Evolutionary conservation across 2,113 vertebrate species (phyloP).

Genomic region (Cariama cristata): DNA sequence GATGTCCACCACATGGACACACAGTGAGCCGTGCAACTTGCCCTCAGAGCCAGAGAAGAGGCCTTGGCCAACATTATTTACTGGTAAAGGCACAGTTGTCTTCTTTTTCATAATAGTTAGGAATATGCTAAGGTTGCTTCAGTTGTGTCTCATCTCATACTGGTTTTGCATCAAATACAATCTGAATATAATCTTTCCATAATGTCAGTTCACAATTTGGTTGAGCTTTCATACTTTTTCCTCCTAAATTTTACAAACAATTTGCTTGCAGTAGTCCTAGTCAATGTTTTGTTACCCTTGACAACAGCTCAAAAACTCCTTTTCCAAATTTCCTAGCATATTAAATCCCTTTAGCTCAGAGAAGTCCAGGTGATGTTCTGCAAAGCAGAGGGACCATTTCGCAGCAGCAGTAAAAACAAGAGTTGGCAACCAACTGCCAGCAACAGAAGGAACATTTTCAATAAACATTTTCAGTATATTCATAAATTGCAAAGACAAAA

Average conservation of each 20-base stretch:
- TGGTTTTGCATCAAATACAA: background rate
- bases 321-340: background rate
- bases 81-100: background rate
- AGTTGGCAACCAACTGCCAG: background rate
- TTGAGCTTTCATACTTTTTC: background rate
- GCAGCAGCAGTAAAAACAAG: background rate
- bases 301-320: background rate
- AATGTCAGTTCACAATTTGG: background rate
- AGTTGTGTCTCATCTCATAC: background rate
- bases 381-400: conserved; percentile 6
- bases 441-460: conserved; percentile 34
- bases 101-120: background rate
- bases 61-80: background rate
- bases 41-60: background rate
- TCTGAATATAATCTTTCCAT: background rate
- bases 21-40: background rate
- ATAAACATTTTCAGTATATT: background rate
- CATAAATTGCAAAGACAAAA: background rate
- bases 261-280: background rate
- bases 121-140: background rate
- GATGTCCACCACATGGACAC: too few relatives aligned
- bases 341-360: background rate
- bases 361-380: conserved; percentile 9
- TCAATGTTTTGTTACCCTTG: background rate
- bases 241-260: background rate